Conservation (phyloP, 2,888 invertebrate genomes). For the Leptogaster cylindrica region DNA sequence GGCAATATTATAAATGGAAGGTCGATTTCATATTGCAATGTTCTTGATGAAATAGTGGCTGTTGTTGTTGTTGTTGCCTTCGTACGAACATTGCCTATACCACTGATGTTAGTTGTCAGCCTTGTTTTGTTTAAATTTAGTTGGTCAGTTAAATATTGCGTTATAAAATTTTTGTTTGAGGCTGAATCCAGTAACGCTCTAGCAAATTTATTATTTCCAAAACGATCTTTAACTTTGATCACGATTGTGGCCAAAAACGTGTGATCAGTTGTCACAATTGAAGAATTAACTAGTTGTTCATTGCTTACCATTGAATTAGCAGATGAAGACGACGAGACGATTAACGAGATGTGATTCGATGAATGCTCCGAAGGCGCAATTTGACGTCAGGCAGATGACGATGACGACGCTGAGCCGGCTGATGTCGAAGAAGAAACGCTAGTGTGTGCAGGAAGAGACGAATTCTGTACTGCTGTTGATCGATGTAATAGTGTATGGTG, state of each 20-base stretch:
- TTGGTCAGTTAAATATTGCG: background rate
- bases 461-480: background rate
- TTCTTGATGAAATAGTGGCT: background rate
- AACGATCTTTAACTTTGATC: slow-evolving; percentile 1
- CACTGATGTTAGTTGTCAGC: background rate
- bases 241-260: background rate
- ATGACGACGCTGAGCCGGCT: too few species aligned
- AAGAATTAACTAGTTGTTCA: too few species aligned
- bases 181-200: background rate
- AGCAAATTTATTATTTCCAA: background rate
- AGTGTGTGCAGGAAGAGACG: background rate
- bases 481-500: slow-evolving; percentile 3
- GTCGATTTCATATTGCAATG: background rate
- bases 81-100: background rate
- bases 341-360: too few species aligned
- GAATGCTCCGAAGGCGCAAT: too few species aligned
- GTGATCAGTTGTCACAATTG: too few species aligned
- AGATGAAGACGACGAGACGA: background rate
- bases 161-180: too few species aligned
- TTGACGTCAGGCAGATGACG: too few species aligned
- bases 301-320: background rate
- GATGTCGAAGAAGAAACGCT: background rate
- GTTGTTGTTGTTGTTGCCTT: background rate
- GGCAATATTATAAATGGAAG: background rate
- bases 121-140: background rate